Conservation (phyloP, 2,888 invertebrate genomes). For the Plebejus anna region DNA sequence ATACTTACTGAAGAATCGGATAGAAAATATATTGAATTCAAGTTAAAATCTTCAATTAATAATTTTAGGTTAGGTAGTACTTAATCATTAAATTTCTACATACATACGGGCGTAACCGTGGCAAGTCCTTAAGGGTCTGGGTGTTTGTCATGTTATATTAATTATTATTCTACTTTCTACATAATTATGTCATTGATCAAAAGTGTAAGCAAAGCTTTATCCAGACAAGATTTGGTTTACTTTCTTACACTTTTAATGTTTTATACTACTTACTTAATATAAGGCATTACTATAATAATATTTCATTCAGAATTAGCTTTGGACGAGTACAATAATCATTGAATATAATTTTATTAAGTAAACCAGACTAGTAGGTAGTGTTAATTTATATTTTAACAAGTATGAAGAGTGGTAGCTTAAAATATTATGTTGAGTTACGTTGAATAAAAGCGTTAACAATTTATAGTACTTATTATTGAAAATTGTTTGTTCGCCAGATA, state of each 20-base stretch:
- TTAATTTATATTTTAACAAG: neutral
- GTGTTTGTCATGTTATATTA: too few species aligned
- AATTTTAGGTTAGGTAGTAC: too few species aligned
- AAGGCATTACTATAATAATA: neutral
- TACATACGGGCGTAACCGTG: neutral
- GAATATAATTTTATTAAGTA: neutral
- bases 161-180: neutral
- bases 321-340: neutral
- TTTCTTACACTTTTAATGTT: conserved; percentile 8
- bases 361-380: neutral
- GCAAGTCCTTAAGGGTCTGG: too few species aligned
- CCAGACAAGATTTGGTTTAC: neutral
- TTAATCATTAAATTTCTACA: neutral
- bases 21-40: neutral
- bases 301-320: neutral
- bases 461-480: neutral
- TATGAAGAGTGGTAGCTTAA: neutral
- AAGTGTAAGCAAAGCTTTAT: conserved; percentile 1
- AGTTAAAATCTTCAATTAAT: neutral
- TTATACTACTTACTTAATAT: neutral
- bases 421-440: neutral
- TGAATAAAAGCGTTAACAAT: neutral
- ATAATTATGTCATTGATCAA: neutral
- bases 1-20: neutral
- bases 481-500: neutral